These are phyloP conservation scores for Dipodomys spectabilis DNA, from an alignment of 2,113 vertebrate genomes.

Conservation along the genomic window DNA sequence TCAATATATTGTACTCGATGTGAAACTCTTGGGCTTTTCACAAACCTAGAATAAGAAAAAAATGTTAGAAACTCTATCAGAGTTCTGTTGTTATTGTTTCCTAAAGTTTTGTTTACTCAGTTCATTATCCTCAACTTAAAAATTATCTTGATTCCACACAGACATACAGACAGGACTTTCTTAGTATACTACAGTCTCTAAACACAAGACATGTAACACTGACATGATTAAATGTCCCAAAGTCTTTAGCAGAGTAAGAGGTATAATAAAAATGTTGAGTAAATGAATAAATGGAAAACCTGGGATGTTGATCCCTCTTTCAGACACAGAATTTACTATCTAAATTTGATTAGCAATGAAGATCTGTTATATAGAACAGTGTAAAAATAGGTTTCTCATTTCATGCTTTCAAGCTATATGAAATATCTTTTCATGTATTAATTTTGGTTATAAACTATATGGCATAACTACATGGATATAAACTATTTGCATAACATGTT, in stretches of 20 bases:
- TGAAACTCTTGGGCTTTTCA: constrained; percentile 83
- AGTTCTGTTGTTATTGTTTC: not conserved
- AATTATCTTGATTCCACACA: not conserved
- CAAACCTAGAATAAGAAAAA: constrained; percentile 59
- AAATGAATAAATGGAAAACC: not conserved
- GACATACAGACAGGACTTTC: not conserved
- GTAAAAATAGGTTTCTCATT: not conserved
- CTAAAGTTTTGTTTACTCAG: not conserved
- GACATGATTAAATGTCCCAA: too few relatives aligned
- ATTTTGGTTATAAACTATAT: not conserved
- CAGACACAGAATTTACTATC: not conserved
- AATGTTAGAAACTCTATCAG: not conserved
- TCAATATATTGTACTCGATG: constrained; percentile 89
- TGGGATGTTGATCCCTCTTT: not conserved
- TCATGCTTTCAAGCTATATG: not conserved
- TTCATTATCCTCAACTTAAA: not conserved
- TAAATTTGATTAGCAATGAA: not conserved
- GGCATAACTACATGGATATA: not conserved
- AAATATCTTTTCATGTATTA: not conserved
- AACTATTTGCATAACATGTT: not conserved
- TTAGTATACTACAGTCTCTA: not conserved
- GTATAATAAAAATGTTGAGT: not conserved
- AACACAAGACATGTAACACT: not conserved
- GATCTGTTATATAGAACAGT: not conserved
- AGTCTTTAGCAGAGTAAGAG: not conserved